Evolutionary conservation across 2,888 invertebrate genomes (phyloP), one percentile per base, ranked within the genome.

Genomic region (Orthonevra nobilis): DNA sequence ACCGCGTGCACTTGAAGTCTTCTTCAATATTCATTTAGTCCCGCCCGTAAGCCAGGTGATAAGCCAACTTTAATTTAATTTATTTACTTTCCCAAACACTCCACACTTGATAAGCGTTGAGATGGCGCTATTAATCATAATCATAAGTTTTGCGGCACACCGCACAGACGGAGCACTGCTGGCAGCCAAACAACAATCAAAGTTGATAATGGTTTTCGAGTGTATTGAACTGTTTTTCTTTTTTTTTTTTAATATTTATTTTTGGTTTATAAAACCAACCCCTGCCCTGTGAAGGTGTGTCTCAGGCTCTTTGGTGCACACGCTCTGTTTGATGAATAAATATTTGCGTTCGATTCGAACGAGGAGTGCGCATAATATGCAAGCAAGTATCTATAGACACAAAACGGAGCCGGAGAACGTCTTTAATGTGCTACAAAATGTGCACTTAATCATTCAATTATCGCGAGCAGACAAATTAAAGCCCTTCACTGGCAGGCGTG

Each of bases 61-160:
- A 73, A 73, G 73, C 56, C 50, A 54, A 56, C 56, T 72, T 73
- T 54, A 56, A 56, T 48, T 66, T 72, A 54, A 64, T 72, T 66
- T 77, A 72, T 77, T 77, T 77, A 77, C 60, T 77, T 72, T 70
- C 58, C 54, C 64, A 54, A n/a, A 36, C 61, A 20, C 79, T 73
- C 54, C 14, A 61, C n/a, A n/a, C 9, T 61, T 56, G 73, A 79
- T 73, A 79, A 79, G 72, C 66, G 50, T 30, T 26, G 56, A 60
- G 79, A 73, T 79, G 79, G 79, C 72, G 73, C 79, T 79, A 79
- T 79, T 60, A 66, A 79, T 79, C 77, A 63, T 60, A 66, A 79
- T 79, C 77, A 63, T 69, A 28, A 61, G 68, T 63, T 69, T 64
- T 44, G 70, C 58, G 15, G 20, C 3, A 26, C 48, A 28, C 34